Evolutionary conservation across 2,888 invertebrate genomes (phyloP), one percentile per base, ranked within the genome.

Genomic region (Terebella lapidaria): DNA sequence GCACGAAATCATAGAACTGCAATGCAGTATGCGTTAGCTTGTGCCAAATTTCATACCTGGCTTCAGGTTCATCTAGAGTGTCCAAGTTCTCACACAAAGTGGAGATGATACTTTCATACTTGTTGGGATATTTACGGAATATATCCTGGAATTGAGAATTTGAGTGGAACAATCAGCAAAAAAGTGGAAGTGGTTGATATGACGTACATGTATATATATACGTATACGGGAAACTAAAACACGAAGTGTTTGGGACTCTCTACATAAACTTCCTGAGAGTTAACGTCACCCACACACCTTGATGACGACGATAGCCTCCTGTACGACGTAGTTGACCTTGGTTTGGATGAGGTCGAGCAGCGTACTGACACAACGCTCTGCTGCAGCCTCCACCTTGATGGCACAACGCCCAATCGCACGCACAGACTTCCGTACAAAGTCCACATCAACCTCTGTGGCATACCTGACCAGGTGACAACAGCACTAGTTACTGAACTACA

Each of bases 81-180:
- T 99, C 99, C 69, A 99, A 83, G 83, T 99, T 99, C 83, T 99
- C 99, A 81, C 99, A 99, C 3, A 99, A 84, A 0, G 97, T 99
- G 64, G 96, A 95, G 78, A 99, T 99, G 76, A 99, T 99, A 81
- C 95, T 96, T 83, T 99, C 99, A 79, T 99, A 99, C 81, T 99
- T 96, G 82, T 99, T 99, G 10, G 99, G 99, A 83, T 99, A 99
- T 81, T 99, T 85, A 56, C 84, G 74, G 78, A 84, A 84, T 60
- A 84, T 84, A 64, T 84, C 84, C 67, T 68, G 45, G 27, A 29
- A 52, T 30, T 35, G n/a, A 15, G n/a, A 35, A 35, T 35, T 15
- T 35, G 10, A 35, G n/a, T n/a, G n/a, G n/a, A n/a, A n/a, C n/a
- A n/a, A n/a, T n/a, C n/a, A n/a, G n/a, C n/a, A n/a, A n/a, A n/a